Percentiles rank a stretch among this genome's conserved stretches.
Evolutionary conservation across 2,797 vertebrate genomes (phyloP).

Genomic region (Stomatorhinus walkeri): DNA sequence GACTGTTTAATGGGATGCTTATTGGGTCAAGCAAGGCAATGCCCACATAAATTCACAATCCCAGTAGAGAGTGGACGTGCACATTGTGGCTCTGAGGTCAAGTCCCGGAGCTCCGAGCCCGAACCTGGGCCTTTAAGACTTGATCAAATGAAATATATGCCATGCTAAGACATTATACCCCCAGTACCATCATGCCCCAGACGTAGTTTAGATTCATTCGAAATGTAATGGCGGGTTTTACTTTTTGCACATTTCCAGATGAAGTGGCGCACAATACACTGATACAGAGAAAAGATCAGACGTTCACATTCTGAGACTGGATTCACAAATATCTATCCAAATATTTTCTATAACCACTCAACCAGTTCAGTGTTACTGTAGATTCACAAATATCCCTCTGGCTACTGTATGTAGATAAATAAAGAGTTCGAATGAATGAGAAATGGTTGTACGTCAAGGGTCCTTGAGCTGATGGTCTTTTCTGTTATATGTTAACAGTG

Average conservation of each 20-base stretch:
- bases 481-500: background rate
- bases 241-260: background rate
- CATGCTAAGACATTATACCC: background rate
- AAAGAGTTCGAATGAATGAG: background rate
- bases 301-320: background rate
- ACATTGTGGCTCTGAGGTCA: background rate
- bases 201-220: background rate
- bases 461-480: background rate
- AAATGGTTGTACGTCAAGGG: background rate
- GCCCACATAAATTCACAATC: background rate
- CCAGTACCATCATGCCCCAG: background rate
- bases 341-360: background rate
- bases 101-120: background rate
- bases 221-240: background rate
- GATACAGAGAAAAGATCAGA: background rate
- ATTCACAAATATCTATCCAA: background rate
- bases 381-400: background rate
- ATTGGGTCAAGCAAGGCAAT: background rate
- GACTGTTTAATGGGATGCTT: background rate
- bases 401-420: background rate
- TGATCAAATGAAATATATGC: constrained; percentile 8
- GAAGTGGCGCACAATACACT: background rate
- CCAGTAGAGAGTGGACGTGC: background rate
- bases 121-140: background rate
- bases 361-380: background rate